Base-by-base conservation (phyloP, 2,888 invertebrate genomes). In the Margaritifera margaritifera region DNA sequence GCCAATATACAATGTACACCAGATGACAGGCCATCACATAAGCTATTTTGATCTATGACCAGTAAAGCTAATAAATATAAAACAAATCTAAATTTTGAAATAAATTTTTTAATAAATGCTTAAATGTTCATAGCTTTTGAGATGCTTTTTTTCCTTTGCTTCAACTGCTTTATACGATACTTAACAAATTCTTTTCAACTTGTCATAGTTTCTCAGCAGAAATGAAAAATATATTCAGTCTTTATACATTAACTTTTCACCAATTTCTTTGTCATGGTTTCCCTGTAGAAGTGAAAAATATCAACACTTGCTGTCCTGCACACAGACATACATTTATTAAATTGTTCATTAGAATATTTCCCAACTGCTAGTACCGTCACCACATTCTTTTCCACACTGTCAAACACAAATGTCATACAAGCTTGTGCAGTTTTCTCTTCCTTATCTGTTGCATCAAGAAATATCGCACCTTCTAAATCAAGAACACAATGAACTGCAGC, bases 401-500 rank as follows among this genome's bases (percentile, higher is more conserved):
- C 84, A 73, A 87, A 86, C 4, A 82, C 87, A 80, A 88, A 84
- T 15, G 84, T 88, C 58, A 85, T 64, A 8, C 57, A 61, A 20
- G 85, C 79, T 19, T 31, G 42, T 2, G 80, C 77, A 5, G 63
- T 90, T 84, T 87, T 89, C 86, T 91, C 81, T 86, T 91, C 85
- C 86, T 87, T 81, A 88, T 69, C 77, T 54, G 89, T 90, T 4
- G 95, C 94, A 89, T 94, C 94, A 22, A 95, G 81, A 58, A 93
- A 85, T 0, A 94, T 86, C 71, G 92, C 90, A 4, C 92, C 93
- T 15, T 92, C 88, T 18, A 91, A 57, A 57, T 82, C 91, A 11
- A 96, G 91, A 66, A 93, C 93, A 87, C 95, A 95, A 66, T 92
- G 92, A 1, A 96, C 93, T 0, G 95, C 95, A 8, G 95, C 96